A percentile compares a stretch with the other conserved stretches of the same genome.
phyloP scores from a whole-genome alignment of 2,113 vertebrate species.

The Centropus unirufus region DNA sequence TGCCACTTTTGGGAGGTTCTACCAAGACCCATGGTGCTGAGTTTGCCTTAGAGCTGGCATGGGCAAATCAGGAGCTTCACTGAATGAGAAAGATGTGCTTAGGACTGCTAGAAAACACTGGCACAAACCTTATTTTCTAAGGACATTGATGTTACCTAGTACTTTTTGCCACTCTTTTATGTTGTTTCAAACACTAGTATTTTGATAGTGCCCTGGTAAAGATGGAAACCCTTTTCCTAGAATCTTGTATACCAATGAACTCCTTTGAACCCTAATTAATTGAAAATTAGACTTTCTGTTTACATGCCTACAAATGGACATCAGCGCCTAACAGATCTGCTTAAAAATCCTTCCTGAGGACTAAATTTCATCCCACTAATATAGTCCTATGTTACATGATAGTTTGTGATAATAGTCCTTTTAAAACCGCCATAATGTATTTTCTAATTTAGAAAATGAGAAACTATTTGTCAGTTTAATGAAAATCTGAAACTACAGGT shows the following conservation, averaged over 20 bases:
- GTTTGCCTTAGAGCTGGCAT: not conserved
- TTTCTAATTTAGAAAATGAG: constrained; percentile 63
- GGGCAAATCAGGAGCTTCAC: not conserved
- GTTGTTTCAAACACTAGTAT: not conserved
- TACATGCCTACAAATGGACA: not conserved
- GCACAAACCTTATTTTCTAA: not conserved
- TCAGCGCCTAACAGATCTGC: not conserved
- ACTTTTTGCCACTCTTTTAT: not conserved
- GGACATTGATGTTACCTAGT: not conserved
- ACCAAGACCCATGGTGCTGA: not conserved
- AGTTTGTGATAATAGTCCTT: constrained; percentile 17
- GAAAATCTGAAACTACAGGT: constrained; percentile 56
- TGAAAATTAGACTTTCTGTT: not conserved
- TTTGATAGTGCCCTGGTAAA: not conserved
- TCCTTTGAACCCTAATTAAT: not conserved
- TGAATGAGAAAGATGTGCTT: not conserved
- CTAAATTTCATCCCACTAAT: constrained; percentile 34
- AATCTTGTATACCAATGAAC: not conserved
- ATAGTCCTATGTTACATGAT: constrained; percentile 3
- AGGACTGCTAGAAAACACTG: not conserved
- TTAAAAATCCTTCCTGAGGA: constrained; percentile 18
- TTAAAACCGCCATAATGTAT: constrained; percentile 9
- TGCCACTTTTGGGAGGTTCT: not conserved
- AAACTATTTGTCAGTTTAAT: constrained; percentile 38
- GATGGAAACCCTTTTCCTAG: not conserved